Evolutionary conservation across 2,797 vertebrate genomes (phyloP).

Genomic region (Cynodonichthys magdalenae): DNA sequence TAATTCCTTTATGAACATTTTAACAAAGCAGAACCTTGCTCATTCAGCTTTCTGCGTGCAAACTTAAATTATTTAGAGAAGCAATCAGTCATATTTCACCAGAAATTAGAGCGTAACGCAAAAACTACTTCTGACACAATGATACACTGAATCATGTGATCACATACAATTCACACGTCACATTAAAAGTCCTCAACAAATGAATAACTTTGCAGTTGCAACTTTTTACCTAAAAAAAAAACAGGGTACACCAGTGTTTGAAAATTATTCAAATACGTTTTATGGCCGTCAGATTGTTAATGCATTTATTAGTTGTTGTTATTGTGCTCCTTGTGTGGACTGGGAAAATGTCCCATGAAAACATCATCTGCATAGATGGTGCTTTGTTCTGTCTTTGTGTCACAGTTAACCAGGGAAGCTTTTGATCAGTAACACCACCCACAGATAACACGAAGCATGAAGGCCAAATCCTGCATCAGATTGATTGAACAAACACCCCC

Average conservation of each 20-base stretch:
- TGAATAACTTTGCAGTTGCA: no score
- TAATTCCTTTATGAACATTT: no score
- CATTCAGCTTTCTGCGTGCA: no score
- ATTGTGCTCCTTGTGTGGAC: not conserved
- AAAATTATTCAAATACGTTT: no score
- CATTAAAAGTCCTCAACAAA: no score
- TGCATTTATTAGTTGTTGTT: no score
- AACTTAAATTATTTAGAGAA: not conserved
- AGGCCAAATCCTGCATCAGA: constrained; percentile 59
- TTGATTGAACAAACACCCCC: constrained; percentile 58
- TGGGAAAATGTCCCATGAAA: constrained; percentile 25
- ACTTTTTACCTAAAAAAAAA: no score
- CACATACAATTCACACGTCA: not conserved
- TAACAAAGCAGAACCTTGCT: no score
- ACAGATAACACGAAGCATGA: constrained; percentile 59
- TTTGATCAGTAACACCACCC: constrained; percentile 40
- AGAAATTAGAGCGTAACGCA: not conserved
- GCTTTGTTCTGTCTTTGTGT: constrained; percentile 21
- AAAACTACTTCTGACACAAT: not conserved
- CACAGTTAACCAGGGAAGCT: constrained; percentile 34
- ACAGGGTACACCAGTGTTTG: no score
- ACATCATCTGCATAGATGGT: constrained; percentile 16
- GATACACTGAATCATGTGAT: not conserved
- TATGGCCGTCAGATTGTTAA: no score
- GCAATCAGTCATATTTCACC: not conserved